A percentile compares a stretch with the other conserved stretches of the same genome.
phyloP scores from a whole-genome alignment of 1,140 invertebrate species.

The Drosophila pseudoobscura region DNA sequence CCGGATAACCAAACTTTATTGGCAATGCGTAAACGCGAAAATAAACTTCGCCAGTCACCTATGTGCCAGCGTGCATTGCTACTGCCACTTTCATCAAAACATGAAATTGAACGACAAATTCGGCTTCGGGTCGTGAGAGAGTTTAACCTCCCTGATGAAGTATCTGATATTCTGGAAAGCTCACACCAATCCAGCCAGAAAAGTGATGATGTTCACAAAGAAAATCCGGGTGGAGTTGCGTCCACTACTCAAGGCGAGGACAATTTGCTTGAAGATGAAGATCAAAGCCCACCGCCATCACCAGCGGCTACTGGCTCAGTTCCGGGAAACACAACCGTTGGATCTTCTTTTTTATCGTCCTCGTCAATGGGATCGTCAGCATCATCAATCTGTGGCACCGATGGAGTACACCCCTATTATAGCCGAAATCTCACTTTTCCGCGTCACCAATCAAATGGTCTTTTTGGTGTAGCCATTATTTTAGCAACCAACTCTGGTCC shows the following conservation, averaged over 20 bases:
- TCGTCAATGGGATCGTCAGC: conserved; percentile 58
- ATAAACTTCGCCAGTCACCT: conserved; percentile 92
- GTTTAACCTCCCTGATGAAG: conserved; percentile 96
- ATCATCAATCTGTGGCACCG: conserved; percentile 66
- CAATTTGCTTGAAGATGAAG: conserved; percentile 59
- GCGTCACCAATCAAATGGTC: conserved; percentile 83
- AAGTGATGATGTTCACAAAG: conserved; percentile 16
- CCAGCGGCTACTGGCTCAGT: conserved; percentile 67
- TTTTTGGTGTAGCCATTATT: conserved; percentile 61
- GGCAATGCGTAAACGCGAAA: conserved; percentile 93
- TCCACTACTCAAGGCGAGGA: conserved; percentile 45
- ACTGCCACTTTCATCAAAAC: conserved; percentile 89
- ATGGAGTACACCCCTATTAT: conserved; percentile 74
- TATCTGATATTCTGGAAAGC: conserved; percentile 91
- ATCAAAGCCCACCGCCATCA: conserved; percentile 77
- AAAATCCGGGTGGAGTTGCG: conserved; percentile 32
- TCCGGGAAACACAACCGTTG: conserved; percentile 44
- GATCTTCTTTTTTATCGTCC: conserved; percentile 60
- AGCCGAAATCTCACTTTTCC: conserved; percentile 86
- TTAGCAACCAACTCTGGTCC: conserved; percentile 44
- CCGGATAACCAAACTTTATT: conserved; percentile 89
- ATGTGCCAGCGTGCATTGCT: conserved; percentile 90
- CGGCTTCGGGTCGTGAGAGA: conserved; percentile 95
- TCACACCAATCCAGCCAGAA: conserved; percentile 63
- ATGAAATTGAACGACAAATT: conserved; percentile 91